A percentile compares a stretch with the other conserved stretches of the same genome.
Conservation (phyloP, 2,888 invertebrate species). For the Ferdinandea cuprea region DNA sequence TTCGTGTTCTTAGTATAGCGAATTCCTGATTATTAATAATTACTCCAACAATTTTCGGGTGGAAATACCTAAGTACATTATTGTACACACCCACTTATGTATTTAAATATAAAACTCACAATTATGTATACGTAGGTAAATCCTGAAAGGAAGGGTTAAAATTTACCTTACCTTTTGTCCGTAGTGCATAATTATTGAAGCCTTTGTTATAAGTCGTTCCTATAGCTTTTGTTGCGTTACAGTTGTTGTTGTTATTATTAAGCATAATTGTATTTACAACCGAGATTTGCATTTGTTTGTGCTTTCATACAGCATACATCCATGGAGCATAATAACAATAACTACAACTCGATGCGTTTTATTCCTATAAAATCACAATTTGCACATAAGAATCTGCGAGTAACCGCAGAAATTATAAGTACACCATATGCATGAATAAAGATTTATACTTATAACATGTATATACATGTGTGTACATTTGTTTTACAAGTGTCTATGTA, state of each 20-base stretch:
- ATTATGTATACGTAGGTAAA: not conserved
- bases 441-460: slow-evolving; percentile 2
- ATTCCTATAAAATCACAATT: slow-evolving; percentile 39
- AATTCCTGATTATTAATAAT: no score
- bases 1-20: no score
- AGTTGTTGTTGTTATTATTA: slow-evolving; percentile 5
- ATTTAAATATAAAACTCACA: not conserved
- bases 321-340: slow-evolving; percentile 30
- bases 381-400: slow-evolving; percentile 20
- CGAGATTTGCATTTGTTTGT: slow-evolving; percentile 21
- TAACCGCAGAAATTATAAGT: slow-evolving; percentile 48
- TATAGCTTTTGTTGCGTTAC: slow-evolving; percentile 10
- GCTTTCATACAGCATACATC: slow-evolving; percentile 14
- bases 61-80: no score
- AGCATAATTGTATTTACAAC: slow-evolving; percentile 4
- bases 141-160: not conserved
- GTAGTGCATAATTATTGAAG: not conserved
- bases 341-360: slow-evolving; percentile 19
- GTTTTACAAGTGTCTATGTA: not conserved
- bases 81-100: no score
- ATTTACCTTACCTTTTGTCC: slow-evolving; percentile 10
- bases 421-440: slow-evolving; percentile 12
- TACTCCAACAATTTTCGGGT: no score
- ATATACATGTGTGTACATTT: slow-evolving; percentile 17
- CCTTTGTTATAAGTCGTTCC: not conserved